Base-by-base conservation (phyloP, 2,888 invertebrate species). In the Mesochorus sp. region DNA sequence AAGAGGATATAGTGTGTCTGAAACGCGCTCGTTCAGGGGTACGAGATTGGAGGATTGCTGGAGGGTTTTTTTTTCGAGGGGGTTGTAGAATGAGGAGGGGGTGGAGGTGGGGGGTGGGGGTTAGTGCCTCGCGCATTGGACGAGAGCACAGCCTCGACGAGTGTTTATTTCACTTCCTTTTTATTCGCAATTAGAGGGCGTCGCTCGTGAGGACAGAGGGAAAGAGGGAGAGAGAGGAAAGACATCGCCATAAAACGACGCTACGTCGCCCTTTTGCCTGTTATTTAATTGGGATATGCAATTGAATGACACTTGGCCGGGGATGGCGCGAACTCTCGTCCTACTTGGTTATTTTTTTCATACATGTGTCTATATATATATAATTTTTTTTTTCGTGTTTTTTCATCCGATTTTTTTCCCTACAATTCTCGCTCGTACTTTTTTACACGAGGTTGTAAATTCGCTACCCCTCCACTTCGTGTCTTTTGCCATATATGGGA, bases 261-360 rank as follows among this genome's bases (percentile, higher is more conserved):
- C 89, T 85, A 90, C 86, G 88, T 89, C 90, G 90, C 90, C 90
- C 90, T 90, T 91, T 91, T 90, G 90, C 89, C 88, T 88, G 89
- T 90, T 90, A 89, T 89, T 90, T 90, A 91, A 91, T 91, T 90
- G 90, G 90, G 88, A 91, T 87, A 88, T 88, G 88, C 90, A 88
- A 90, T 88, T 90, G 88, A 89, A 88, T 89, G 89, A 90, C 88
- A 89, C 89, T 90, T 86, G 82, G 84, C 81, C 80, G 26, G 72
- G 61, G 34, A 79, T 47, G 49, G 53, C 37, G 53, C 78, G 24
- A 71, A 71, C 66, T 77, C 62, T 73, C 72, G 21, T 59, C 51
- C 78, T 51, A 28, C 49, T 51, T 49, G 39, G 28, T 51, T 21
- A 21, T 55, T 24, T 21, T 47, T 24, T 39, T 19, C n/a, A n/a